Conservation (phyloP, 2,888 invertebrate genomes). For the Sialis lutaria region DNA sequence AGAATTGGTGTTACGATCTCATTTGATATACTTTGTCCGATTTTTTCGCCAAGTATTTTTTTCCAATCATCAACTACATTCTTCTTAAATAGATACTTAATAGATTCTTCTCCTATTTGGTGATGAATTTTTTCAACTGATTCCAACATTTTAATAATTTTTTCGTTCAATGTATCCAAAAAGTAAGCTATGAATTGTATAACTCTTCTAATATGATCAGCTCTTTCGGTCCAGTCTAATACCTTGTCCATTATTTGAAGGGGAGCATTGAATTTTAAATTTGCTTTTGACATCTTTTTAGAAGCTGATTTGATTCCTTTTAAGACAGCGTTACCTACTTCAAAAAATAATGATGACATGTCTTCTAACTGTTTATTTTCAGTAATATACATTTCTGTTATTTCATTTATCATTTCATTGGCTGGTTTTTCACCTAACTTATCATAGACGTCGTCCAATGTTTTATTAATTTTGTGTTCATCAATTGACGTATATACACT, state of each 20-base stretch:
- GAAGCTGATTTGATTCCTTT: slow-evolving; percentile 5
- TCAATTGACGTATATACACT: slow-evolving; percentile 3
- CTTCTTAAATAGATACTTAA: slow-evolving; percentile 5
- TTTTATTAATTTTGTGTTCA: background rate
- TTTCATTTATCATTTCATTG: slow-evolving; percentile 3
- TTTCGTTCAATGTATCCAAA: slow-evolving; percentile 5
- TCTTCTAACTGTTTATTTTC: slow-evolving; percentile 3
- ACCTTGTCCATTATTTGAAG: slow-evolving; percentile 1
- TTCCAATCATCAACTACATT: slow-evolving; percentile 7
- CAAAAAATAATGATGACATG: slow-evolving; percentile 3
- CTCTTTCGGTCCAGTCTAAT: slow-evolving; percentile 3
- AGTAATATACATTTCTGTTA: slow-evolving; percentile 6
- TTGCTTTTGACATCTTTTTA: slow-evolving; percentile 3
- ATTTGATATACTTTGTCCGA: slow-evolving; percentile 6
- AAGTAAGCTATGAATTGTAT: background rate
- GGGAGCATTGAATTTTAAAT: background rate
- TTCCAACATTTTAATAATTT: slow-evolving; percentile 3
- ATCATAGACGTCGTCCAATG: slow-evolving; percentile 2
- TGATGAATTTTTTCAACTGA: background rate
- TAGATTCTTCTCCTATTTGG: background rate
- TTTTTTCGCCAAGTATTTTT: slow-evolving; percentile 5
- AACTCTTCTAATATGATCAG: slow-evolving; percentile 3
- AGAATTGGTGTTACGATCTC: slow-evolving; percentile 8
- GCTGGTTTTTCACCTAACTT: slow-evolving; percentile 4
- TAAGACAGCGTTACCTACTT: slow-evolving; percentile 4